These are phyloP conservation scores for Heterotilapia buettikoferi DNA, from an alignment of 2,113 vertebrate genomes.

Conservation along the genomic window DNA sequence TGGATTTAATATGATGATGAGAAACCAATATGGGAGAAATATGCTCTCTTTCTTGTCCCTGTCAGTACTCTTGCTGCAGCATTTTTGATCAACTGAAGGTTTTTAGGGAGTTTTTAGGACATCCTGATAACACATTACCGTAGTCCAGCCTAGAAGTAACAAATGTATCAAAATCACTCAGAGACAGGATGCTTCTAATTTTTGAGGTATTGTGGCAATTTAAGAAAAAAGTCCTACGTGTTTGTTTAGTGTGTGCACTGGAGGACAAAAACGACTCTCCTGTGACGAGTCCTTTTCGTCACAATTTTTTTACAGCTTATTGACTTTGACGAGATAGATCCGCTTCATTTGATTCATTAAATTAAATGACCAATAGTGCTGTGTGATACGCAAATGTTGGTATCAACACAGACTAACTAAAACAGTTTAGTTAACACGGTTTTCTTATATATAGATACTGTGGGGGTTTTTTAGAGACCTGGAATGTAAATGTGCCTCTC, in stretches of 20 bases:
- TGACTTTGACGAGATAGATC: background rate
- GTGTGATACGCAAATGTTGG: background rate
- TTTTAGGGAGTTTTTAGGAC: background rate
- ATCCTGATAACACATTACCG: accelerated
- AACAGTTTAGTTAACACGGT: background rate
- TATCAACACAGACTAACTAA: background rate
- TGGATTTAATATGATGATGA: too few relatives aligned
- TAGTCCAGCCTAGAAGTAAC: background rate
- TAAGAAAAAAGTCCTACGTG: background rate
- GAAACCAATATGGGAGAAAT: background rate
- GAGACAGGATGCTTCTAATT: background rate
- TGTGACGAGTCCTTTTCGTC: background rate
- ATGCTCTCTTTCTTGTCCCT: background rate
- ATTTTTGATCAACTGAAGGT: background rate
- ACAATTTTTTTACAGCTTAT: background rate
- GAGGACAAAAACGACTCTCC: background rate
- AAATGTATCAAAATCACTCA: background rate
- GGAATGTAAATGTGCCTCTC: background rate
- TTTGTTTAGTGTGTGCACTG: background rate
- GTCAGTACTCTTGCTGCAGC: background rate
- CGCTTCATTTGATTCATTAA: background rate
- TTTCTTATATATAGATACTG: background rate
- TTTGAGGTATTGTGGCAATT: background rate
- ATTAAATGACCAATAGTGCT: background rate
- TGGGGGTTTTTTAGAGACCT: background rate